These are phyloP conservation scores for Plectus sambesii DNA, from an alignment of 1,140 invertebrate genomes.

Conservation along the genomic window DNA sequence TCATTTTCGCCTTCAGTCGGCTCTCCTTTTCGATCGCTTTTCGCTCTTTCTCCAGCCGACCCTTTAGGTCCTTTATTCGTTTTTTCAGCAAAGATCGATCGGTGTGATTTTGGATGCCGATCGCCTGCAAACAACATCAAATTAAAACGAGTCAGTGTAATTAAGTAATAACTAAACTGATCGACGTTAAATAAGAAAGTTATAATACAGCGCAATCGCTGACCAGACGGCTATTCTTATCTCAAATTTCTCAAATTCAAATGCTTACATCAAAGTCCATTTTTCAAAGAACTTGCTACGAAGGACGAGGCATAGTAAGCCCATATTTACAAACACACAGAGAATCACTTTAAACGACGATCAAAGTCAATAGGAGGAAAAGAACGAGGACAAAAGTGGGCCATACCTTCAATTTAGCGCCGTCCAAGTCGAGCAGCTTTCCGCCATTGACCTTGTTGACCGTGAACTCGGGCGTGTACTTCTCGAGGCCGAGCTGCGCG, in stretches of 20 bases:
- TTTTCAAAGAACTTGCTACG: no score
- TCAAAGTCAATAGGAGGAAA: neutral
- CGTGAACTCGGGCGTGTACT: slow-evolving; percentile 45
- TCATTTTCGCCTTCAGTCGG: no score
- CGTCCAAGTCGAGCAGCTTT: slow-evolving; percentile 44
- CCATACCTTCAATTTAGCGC: slow-evolving; percentile 38
- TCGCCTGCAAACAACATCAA: slow-evolving; percentile 30
- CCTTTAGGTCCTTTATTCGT: slow-evolving; percentile 41
- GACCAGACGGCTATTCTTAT: no score
- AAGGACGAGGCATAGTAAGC: neutral
- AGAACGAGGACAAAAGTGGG: no score
- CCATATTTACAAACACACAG: neutral
- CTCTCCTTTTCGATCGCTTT: slow-evolving; percentile 41
- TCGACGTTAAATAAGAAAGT: no score
- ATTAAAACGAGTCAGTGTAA: no score
- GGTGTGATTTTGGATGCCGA: slow-evolving; percentile 44
- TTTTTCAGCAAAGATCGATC: slow-evolving; percentile 43
- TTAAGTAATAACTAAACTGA: no score
- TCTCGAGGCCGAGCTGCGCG: slow-evolving; percentile 43
- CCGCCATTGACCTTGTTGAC: slow-evolving; percentile 41
- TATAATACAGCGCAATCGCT: no score
- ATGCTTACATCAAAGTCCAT: no score
- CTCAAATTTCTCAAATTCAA: no score
- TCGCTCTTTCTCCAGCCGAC: slow-evolving; percentile 38
- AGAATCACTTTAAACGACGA: neutral